phyloP scores from a whole-genome alignment of 1,140 invertebrate genomes.

The Zaprionus lachaisei region DNA sequence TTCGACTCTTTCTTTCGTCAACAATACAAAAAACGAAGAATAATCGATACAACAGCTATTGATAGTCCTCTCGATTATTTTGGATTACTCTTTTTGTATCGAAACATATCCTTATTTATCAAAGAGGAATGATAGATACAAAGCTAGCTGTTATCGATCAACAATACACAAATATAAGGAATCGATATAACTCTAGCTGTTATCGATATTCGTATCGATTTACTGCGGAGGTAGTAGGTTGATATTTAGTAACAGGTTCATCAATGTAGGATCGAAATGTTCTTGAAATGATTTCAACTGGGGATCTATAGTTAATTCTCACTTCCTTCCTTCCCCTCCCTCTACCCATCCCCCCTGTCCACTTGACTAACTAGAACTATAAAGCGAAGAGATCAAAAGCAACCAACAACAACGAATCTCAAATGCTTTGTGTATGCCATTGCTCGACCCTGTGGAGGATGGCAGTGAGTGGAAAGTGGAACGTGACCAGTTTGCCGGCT shows the following conservation, averaged over 20 bases:
- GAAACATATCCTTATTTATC: neutral
- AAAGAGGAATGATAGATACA: neutral
- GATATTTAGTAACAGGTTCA: conserved; percentile 33
- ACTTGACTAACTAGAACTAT: conserved; percentile 21
- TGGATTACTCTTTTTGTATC: neutral
- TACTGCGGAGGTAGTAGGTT: conserved; percentile 71
- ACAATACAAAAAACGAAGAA: too few relatives aligned
- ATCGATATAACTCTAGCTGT: neutral
- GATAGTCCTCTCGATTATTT: too few relatives aligned
- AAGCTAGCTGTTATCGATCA: neutral
- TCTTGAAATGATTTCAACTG: neutral
- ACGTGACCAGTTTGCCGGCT: neutral
- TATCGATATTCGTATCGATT: neutral
- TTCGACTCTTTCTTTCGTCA: neutral
- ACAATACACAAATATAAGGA: too few relatives aligned
- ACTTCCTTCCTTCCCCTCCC: too few relatives aligned
- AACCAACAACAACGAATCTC: conserved; percentile 84
- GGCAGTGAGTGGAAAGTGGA: conserved; percentile 12
- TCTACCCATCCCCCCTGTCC: too few relatives aligned
- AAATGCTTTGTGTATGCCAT: conserved; percentile 67
- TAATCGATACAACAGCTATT: too few relatives aligned
- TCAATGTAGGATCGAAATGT: neutral
- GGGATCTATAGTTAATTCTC: neutral
- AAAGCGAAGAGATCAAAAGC: conserved; percentile 83
- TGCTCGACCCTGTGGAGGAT: conserved; percentile 42